phyloP scores from a whole-genome alignment of 30 jellyfish, hydroid and myxozoan species.

The Sanderia malayensis region DNA sequence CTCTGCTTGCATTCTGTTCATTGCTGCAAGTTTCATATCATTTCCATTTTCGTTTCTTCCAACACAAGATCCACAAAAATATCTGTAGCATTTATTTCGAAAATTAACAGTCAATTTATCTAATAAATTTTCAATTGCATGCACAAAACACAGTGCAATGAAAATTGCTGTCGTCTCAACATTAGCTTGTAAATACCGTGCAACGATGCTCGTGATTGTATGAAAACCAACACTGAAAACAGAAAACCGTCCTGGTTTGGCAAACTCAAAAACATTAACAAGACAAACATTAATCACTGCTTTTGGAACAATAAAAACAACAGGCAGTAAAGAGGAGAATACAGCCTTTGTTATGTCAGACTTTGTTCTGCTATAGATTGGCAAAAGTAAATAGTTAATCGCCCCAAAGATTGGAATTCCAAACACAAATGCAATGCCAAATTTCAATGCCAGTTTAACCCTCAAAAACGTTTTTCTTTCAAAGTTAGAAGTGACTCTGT shows the following conservation, averaged over 20 bases:
- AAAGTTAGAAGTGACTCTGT: conserved; percentile 1
- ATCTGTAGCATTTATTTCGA: conserved; percentile 30
- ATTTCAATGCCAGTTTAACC: conserved; percentile 22
- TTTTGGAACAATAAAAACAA: conserved; percentile 45
- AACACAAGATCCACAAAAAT: conserved; percentile 53
- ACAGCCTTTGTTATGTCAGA: conserved; percentile 38
- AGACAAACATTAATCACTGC: conserved; percentile 49
- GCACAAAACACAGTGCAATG: conserved; percentile 38
- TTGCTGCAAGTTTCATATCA: background rate
- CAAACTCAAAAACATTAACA: conserved; percentile 34
- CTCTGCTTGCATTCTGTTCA: conserved; percentile 53
- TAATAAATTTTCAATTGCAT: conserved; percentile 42
- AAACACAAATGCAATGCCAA: conserved; percentile 38
- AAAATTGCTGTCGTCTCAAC: conserved; percentile 23
- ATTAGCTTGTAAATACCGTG: conserved; percentile 57
- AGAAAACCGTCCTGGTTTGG: conserved; percentile 32
- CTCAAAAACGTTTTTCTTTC: background rate
- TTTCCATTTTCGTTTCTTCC: conserved; percentile 11
- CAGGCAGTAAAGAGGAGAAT: conserved; percentile 51
- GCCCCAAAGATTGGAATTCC: conserved; percentile 44
- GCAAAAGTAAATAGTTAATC: conserved; percentile 25
- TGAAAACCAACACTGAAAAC: conserved; percentile 52
- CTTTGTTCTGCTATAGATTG: background rate
- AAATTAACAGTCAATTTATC: conserved; percentile 36
- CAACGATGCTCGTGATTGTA: conserved; percentile 31